Percentiles rank a stretch among this genome's conserved stretches.
phyloP scores from a whole-genome alignment of 2,113 vertebrate species.

The Labrus mixtus region DNA sequence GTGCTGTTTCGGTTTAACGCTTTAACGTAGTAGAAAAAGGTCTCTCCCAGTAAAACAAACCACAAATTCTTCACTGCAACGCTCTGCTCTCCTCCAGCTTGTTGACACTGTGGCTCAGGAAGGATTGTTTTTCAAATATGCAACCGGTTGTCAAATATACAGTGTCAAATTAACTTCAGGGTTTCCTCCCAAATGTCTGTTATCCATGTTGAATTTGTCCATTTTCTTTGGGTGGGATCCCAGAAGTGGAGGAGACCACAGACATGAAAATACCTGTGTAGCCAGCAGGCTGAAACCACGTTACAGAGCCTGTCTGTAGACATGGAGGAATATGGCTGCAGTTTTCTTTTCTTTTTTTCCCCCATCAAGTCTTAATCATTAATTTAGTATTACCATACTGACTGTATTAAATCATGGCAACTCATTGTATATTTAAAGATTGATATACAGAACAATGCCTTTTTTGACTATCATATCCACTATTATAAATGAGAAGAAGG shows the following conservation, averaged over 20 bases:
- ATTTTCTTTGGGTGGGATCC: slow-evolving; percentile 71
- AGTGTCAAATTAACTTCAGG: slow-evolving; percentile 59
- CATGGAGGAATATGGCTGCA: neutral
- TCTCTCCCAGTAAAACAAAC: slow-evolving; percentile 72
- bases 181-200: slow-evolving; percentile 51
- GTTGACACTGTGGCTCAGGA: slow-evolving; percentile 74
- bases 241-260: slow-evolving; percentile 66
- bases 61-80: slow-evolving; percentile 56
- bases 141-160: slow-evolving; percentile 68
- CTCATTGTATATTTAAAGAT: neutral
- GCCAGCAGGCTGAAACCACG: slow-evolving; percentile 6
- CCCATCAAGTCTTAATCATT: slow-evolving; percentile 12
- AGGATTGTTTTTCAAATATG: slow-evolving; percentile 74
- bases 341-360: slow-evolving; percentile 23
- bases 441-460: neutral
- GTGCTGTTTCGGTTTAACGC: slow-evolving; percentile 14
- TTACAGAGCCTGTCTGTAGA: slow-evolving; percentile 1
- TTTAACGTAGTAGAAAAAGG: slow-evolving; percentile 32
- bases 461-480: neutral
- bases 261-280: slow-evolving; percentile 59
- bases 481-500: slow-evolving; percentile 3
- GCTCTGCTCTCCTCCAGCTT: slow-evolving; percentile 48
- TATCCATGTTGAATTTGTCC: slow-evolving; percentile 52
- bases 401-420: neutral
- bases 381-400: neutral